Base-by-base conservation (phyloP, 2,797 vertebrate genomes). In the Centropyge bicolor region DNA sequence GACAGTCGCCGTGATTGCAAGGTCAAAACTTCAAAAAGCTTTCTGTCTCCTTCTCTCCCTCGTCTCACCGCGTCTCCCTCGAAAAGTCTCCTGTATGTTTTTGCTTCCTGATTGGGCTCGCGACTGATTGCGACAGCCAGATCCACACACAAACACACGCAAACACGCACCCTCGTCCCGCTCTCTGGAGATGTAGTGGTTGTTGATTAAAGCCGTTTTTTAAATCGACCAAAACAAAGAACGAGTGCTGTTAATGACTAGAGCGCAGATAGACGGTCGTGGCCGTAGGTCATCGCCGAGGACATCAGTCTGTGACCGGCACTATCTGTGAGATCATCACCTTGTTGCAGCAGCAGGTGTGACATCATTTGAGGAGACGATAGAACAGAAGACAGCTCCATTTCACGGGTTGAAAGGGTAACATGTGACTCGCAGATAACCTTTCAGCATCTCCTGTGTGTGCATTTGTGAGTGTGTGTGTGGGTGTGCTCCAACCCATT, bases 371-470 rank as follows among this genome's bases (percentile, higher is more conserved):
- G 52, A 66, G 77, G 59, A 76, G 76, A 88, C 51, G 64, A 81
- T 78, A 61, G 79, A 80, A 10, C 64, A 55, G 70, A 59, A 68
- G 65, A 68, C 68, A 31, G 81, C 81, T 88, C 63, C 60, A 70
- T 82, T 81, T 80, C 78, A 67, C 70, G 22, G 61, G 84, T 78
- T 82, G 64, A 88, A 89, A 85, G 78, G 78, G 48, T 56, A 79
- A 80, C 85, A 76, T 70, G 83, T 89, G 89, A 93, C 85, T 88
- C 80, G 77, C 54, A 86, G 88, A 85, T 92, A 82, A 94, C 91
- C 86, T 93, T 93, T 91, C 71, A 51, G 62, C 77, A 63, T 83
- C 80, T 76, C 71, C 64, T 56, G 40, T 70, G 43, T 80, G 71
- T 68, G 45, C 70, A 54, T 73, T 35, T 86, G 60, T 66, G 41